Percentiles rank a stretch among this genome's conserved stretches.
Evolutionary conservation across 2,888 invertebrate genomes (phyloP).

Genomic region (Melanchra persicariae): DNA sequence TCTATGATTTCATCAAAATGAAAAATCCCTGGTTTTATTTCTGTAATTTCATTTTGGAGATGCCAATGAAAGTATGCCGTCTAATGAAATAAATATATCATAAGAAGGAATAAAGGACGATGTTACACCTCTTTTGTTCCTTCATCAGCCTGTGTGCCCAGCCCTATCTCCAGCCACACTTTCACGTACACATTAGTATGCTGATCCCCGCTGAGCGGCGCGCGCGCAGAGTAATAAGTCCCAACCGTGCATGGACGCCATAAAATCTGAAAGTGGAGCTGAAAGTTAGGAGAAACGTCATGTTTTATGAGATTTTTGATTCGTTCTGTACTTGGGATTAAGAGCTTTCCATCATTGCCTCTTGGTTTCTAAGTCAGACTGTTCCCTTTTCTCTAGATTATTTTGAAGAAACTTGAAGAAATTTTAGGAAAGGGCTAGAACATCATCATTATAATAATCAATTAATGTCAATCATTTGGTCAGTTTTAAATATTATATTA

Average conservation of each 20-base stretch:
- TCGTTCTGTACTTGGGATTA: neutral
- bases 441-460: too few relatives aligned
- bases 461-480: too few relatives aligned
- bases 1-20: too few relatives aligned
- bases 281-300: constrained; percentile 60
- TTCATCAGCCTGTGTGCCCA: constrained; percentile 1
- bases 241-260: constrained; percentile 62
- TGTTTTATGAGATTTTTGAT: constrained; percentile 51
- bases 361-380: neutral
- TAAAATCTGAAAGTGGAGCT: constrained; percentile 69
- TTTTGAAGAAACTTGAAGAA: neutral
- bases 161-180: constrained; percentile 52
- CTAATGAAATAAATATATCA: too few relatives aligned
- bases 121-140: neutral
- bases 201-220: constrained; percentile 49
- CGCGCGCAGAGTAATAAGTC: constrained; percentile 61
- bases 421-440: too few relatives aligned
- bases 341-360: neutral
- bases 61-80: too few relatives aligned
- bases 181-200: constrained; percentile 65
- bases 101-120: neutral
- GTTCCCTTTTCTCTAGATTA: neutral
- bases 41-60: too few relatives aligned
- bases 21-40: too few relatives aligned
- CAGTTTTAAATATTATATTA: too few relatives aligned